Conservation (phyloP, 2,113 vertebrate genomes). For the Regulus satrapa region DNA sequence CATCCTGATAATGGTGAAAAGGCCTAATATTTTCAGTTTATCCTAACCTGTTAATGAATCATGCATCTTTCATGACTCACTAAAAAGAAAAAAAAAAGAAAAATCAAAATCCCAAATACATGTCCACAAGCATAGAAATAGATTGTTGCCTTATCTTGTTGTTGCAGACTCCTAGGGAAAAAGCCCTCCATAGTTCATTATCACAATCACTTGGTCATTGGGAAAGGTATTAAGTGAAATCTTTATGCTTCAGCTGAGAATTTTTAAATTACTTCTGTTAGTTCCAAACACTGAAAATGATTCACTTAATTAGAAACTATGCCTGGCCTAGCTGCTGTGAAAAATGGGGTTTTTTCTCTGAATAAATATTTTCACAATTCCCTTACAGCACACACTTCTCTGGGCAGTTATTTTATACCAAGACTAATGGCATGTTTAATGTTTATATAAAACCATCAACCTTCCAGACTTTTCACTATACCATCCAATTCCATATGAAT, state of each 20-base stretch:
- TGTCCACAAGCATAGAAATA: neutral
- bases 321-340: neutral
- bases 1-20: neutral
- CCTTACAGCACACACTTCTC: neutral
- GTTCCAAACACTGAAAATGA: neutral
- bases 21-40: neutral
- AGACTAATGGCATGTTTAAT: neutral
- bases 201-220: neutral
- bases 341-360: neutral
- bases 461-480: neutral
- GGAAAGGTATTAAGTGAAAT: neutral
- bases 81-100: neutral
- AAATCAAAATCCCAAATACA: neutral
- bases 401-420: neutral
- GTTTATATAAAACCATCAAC: neutral
- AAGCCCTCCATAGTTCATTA: neutral
- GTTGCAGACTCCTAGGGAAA: neutral
- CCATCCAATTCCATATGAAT: neutral
- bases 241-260: neutral
- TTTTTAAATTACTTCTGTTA: neutral
- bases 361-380: neutral
- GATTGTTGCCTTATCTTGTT: neutral
- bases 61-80: neutral
- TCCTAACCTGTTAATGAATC: neutral
- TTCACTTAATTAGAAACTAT: neutral